Conservation (phyloP, 2,797 vertebrate species). For the Trichosurus vulpecula region DNA sequence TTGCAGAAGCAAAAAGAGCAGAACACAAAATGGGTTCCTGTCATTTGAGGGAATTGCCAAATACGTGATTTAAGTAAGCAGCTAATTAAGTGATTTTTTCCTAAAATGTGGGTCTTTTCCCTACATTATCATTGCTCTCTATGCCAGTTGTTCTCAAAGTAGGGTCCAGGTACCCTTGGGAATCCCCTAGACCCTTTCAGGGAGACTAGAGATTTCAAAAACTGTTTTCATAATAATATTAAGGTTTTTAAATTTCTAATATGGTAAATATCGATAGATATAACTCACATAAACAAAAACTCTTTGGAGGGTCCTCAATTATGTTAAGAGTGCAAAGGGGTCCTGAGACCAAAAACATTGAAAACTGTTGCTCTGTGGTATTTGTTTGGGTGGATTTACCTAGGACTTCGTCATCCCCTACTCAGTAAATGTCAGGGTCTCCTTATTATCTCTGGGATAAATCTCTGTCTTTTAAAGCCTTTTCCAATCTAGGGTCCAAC, state of each 20-base stretch:
- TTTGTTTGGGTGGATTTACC: background rate
- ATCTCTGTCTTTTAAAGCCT: background rate
- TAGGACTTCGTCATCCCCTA: background rate
- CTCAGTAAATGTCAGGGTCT: background rate
- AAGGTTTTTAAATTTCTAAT: background rate
- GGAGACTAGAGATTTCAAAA: background rate
- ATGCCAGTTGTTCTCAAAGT: background rate
- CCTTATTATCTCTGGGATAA: background rate
- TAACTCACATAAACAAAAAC: background rate
- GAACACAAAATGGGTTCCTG: background rate
- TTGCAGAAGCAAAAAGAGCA: background rate
- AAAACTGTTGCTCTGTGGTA: background rate
- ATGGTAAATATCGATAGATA: background rate
- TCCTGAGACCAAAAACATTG: background rate
- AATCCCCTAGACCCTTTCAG: background rate
- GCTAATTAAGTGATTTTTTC: background rate
- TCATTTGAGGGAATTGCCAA: background rate
- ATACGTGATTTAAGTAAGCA: background rate
- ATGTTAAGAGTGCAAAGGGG: background rate
- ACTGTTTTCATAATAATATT: background rate
- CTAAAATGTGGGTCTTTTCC: background rate
- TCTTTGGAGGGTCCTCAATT: background rate
- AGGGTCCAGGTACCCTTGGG: background rate
- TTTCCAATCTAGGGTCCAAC: background rate
- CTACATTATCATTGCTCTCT: background rate